A percentile compares a stretch with the other conserved stretches of the same genome.
Conservation (phyloP, 2,797 vertebrate genomes). For the Carapus acus region DNA sequence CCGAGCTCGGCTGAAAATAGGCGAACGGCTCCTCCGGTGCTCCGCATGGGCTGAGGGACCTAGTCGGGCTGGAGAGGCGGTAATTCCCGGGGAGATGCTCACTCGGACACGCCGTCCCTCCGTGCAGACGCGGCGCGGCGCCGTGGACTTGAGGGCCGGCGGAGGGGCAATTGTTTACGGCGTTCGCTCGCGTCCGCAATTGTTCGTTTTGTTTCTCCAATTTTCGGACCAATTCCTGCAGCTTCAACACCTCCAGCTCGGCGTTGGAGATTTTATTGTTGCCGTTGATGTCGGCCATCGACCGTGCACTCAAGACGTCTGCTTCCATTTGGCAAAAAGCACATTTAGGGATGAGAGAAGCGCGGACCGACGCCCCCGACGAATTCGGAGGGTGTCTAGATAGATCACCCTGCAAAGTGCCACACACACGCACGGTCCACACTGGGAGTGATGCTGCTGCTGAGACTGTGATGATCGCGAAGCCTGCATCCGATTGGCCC, state of each 20-base stretch:
- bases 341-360: conserved; percentile 53
- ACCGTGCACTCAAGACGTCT: conserved; percentile 74
- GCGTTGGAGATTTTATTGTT: conserved; percentile 78
- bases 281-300: conserved; percentile 87
- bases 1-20: conserved; percentile 80
- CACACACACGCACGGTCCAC: conserved; percentile 13
- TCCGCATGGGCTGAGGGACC: conserved; percentile 59
- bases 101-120: conserved; percentile 26
- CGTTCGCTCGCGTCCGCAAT: conserved; percentile 82
- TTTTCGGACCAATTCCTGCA: conserved; percentile 91
- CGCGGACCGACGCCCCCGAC: conserved; percentile 56
- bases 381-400: conserved; percentile 53
- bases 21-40: conserved; percentile 71
- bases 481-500: conserved; percentile 60
- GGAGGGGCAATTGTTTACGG: conserved; percentile 71
- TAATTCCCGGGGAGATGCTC: conserved; percentile 57
- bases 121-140: conserved; percentile 56
- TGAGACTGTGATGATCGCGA: conserved; percentile 55
- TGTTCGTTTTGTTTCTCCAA: conserved; percentile 94
- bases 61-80: conserved; percentile 67
- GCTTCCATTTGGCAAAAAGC: conserved; percentile 72
- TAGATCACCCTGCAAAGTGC: conserved; percentile 46
- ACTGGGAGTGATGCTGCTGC: conserved; percentile 24
- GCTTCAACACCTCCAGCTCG: conserved; percentile 95
- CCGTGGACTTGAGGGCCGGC: conserved; percentile 67